Evolutionary conservation across 2,797 vertebrate genomes (phyloP), one percentile per base, ranked within the genome.

Genomic region (Manis pentadactyla): DNA sequence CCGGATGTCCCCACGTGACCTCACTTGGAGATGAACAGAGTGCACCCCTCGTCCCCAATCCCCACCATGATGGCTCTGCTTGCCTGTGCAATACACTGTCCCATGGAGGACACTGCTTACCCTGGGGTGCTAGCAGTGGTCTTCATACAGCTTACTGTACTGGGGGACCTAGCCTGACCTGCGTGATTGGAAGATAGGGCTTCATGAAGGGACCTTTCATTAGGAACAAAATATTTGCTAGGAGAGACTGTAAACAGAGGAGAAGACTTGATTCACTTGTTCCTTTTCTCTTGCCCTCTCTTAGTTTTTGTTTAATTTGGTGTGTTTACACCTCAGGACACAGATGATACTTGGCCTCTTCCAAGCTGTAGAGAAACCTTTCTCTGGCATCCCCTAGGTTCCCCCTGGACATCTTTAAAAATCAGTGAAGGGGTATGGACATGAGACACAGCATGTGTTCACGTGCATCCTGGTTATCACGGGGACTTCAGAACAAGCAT

Each of bases 151-250:
- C 25, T 81, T 21, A 19, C 39, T 68, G 0, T 15, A 7, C 42
- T 15, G 15, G 15, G 18, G 57, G 37, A 42, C 49, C 53, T 78
- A 29, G 14, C n/a, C 21, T 6, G 23, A 42, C 59, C 74, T 66
- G 2, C 71, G 64, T 49, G 15, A 37, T 31, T 49, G 34, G 31
- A 66, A 97, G 96, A 97, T 97, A 97, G 87, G 64, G 53, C 39
- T 85, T 78, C 46, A 18, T 96, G 95, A 97, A 96, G 92, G 77
- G 81, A 46, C 74, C 94, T 90, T 97, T 98, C 93, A 97, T 86
- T 63, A 57, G 64, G 51, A 93, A 85, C 93, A 97, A 96, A 96
- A 95, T 97, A 93, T 97, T 98, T 98, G 81, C 85, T 55, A 4
- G 68, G 69, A 94, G 51, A 64, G 46, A 90, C 77, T 90, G 29